Evolutionary conservation across 2,888 invertebrate genomes (phyloP).

Genomic region (Trachelus iudaicus): DNA sequence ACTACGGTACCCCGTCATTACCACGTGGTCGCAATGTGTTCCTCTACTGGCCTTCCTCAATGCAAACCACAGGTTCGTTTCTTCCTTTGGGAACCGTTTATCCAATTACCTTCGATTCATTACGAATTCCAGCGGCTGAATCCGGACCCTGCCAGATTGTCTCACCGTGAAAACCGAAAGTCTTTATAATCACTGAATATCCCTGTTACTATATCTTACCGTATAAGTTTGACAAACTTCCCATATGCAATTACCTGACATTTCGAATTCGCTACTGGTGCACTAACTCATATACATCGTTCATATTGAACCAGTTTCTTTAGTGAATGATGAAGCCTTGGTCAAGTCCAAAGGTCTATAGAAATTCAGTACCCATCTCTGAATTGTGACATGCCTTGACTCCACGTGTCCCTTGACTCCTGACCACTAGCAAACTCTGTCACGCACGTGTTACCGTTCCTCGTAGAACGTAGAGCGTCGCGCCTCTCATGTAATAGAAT

Average conservation of each 20-base stretch:
- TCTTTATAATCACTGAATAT: background rate
- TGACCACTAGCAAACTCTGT: background rate
- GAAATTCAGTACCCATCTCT: background rate
- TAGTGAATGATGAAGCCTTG: too few relatives aligned
- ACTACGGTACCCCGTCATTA: background rate
- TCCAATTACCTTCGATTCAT: background rate
- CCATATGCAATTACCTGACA: too few relatives aligned
- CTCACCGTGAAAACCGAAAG: background rate
- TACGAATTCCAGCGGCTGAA: background rate
- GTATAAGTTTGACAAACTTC: background rate
- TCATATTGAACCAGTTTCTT: too few relatives aligned
- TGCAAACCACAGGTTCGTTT: background rate
- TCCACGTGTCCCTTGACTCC: background rate
- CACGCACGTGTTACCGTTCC: background rate
- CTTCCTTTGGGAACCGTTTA: background rate
- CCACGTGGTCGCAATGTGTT: background rate
- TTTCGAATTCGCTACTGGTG: too few relatives aligned
- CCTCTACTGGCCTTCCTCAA: background rate
- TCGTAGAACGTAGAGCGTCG: background rate
- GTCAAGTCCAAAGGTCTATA: background rate
- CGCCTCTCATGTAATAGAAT: background rate
- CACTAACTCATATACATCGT: too few relatives aligned
- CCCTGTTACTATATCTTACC: background rate
- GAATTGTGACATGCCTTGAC: background rate
- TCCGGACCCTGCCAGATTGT: background rate